Conservation (phyloP, 1,140 invertebrate genomes). For the Drosophila saltans region DNA sequence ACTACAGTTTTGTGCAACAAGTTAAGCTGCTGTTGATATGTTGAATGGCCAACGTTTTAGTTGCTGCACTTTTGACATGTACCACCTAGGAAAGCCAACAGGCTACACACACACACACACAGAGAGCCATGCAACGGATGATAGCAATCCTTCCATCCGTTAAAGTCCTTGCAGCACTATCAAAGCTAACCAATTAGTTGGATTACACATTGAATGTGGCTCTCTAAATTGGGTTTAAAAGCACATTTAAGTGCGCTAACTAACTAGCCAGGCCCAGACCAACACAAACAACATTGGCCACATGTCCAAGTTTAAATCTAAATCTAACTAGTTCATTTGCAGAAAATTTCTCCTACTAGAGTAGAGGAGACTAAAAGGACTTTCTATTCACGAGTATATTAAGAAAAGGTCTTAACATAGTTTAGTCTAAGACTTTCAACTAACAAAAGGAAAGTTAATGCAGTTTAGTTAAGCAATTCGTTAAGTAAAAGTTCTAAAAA, state of each 20-base stretch:
- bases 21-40: slow-evolving; percentile 61
- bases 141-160: background rate
- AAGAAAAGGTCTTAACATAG: background rate
- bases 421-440: background rate
- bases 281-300: background rate
- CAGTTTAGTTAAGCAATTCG: no score
- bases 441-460: background rate
- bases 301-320: slow-evolving; percentile 38
- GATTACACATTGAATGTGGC: slow-evolving; percentile 31
- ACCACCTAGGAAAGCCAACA: slow-evolving; percentile 31
- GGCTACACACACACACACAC: slow-evolving; percentile 40
- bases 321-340: slow-evolving; percentile 57
- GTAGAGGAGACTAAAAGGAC: background rate
- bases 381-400: no score
- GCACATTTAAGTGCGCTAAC: slow-evolving; percentile 32
- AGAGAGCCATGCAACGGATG: slow-evolving; percentile 19
- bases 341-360: slow-evolving; percentile 34
- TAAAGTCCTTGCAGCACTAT: slow-evolving; percentile 8
- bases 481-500: no score
- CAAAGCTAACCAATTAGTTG: slow-evolving; percentile 55
- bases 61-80: slow-evolving; percentile 58
- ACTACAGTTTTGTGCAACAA: slow-evolving; percentile 49
- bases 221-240: slow-evolving; percentile 33
- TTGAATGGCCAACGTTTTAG: slow-evolving; percentile 60
- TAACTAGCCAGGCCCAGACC: slow-evolving; percentile 9